Base-by-base conservation (phyloP, 2,113 vertebrate species). In the Hypocryptadius cinnamomeus region DNA sequence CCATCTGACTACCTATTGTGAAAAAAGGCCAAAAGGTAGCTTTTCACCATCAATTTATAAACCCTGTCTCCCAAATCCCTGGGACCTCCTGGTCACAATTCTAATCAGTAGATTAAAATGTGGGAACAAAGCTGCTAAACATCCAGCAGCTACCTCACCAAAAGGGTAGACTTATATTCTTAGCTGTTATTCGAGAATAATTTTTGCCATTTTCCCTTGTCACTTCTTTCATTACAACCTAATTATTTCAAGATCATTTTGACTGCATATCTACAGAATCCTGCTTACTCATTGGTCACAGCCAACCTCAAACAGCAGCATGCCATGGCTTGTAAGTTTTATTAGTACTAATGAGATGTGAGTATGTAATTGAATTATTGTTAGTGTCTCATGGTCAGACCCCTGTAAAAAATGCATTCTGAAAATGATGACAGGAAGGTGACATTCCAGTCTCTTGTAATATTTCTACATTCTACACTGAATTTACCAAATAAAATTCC, bases 301-400 rank as follows among this genome's bases (percentile, higher is more conserved):
- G 66, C 68, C 71, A 92, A 30, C 30, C 53, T 89, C 78, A 87
- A 89, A 85, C 0, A 79, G 51, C 59, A 91, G 51, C 37, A 65
- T 51, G 64, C 47, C 77, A 77, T 18, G 39, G 51, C 40, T 70
- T 66, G 4, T 85, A 92, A 59, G 31, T 85, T 66, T 31, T 73
- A 59, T 85, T 81, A 66, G 42, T 54, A 83, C 86, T 95, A 96
- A 89, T 91, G 69, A 87, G 70, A 95, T 28, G 39, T 73, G 91
- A 88, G 48, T 54, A 76, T 54, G 50, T 30, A 73, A 85, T 3
- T 92, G 61, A 91, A 93, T 87, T 92, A 95, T 33, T 89, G 48
- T 71, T 74, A 79, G 31, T 56, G 61, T 73, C 66, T 87, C 70
- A 59, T 1, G 11, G 66, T 77, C 82, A 85, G 35, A 79, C 4